These are phyloP conservation scores for Auanema sp. DNA, from an alignment of 2,888 invertebrate genomes.

Conservation along the genomic window DNA sequence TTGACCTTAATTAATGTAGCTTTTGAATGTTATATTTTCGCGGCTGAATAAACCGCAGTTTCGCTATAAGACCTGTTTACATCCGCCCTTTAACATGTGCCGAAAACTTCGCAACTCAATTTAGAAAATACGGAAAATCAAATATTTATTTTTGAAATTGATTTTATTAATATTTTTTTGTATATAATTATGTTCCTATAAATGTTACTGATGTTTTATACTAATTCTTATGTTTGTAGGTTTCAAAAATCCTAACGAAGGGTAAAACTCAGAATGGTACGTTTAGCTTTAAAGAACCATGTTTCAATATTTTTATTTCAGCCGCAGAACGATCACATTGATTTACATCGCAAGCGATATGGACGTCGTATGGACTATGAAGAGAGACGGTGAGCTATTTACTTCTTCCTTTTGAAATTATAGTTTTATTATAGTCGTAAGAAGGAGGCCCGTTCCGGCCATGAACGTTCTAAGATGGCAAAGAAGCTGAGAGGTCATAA, in stretches of 20 bases:
- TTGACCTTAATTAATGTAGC: too few species aligned
- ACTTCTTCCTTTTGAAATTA: neutral
- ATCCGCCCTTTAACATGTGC: too few species aligned
- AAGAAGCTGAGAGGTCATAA: constrained; percentile 89
- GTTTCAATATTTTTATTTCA: constrained; percentile 18
- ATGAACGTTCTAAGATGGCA: constrained; percentile 86
- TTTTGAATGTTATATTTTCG: too few species aligned
- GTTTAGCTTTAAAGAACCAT: neutral
- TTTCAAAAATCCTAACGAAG: neutral
- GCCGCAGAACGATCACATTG: constrained; percentile 99
- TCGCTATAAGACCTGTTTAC: too few species aligned
- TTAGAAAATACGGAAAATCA: too few species aligned
- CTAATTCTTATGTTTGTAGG: neutral
- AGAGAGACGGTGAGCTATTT: constrained; percentile 75
- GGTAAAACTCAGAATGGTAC: constrained; percentile 24
- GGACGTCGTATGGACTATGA: constrained; percentile 96
- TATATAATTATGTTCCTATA: too few species aligned
- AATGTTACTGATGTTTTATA: too few species aligned
- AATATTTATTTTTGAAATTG: too few species aligned
- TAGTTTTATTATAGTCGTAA: constrained; percentile 72
- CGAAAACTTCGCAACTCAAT: too few species aligned
- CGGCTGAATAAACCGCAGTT: too few species aligned
- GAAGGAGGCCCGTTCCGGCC: constrained; percentile 89
- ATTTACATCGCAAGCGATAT: constrained; percentile 91
- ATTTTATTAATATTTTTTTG: too few species aligned